Evolutionary conservation across 2,797 vertebrate genomes (phyloP), one percentile per base, ranked within the genome.

Genomic region (Melopsittacus undulatus): DNA sequence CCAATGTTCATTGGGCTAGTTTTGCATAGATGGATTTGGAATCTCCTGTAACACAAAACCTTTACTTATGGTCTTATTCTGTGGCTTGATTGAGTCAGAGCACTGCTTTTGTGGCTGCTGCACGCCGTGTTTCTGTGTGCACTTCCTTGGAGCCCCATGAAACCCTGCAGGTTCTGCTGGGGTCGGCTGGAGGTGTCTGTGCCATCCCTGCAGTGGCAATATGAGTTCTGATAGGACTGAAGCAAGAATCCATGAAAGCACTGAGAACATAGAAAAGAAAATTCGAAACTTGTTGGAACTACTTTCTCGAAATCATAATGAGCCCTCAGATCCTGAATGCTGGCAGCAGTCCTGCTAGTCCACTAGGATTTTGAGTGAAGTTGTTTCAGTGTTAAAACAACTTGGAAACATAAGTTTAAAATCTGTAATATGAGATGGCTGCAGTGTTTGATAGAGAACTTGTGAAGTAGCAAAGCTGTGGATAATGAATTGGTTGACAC

Each of bases 71-170:
- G n/a, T 16, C 24, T 66, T 29, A 32, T 3, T 66, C 75, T 49
- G 27, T 46, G 57, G 63, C 40, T 16, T 42, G 11, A 17, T 22
- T 10, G 51, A 75, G 40, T 45, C 38, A 34, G 36, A 26, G 29
- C 7, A 4, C n/a, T 20, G n/a, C 22, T 51, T 51, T 52, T 18
- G 29, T 2, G 23, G 57, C 30, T 40, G 43, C 54, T 19, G 34
- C 61, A 30, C 0, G 3, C 17, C 1, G 0, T 36, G 21, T 49
- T 29, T 64, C 45, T 26, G 46, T 1, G 0, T 46, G 40, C 1
- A 1, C 7, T 13, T 52, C 34, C 30, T 22, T 51, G 61, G 61
- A 57, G 30, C 13, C 32, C 42, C 0, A 0, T 51, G 54, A 42
- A 52, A 40, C 61, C 7, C 11, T 23, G 8, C 0, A 1, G 38